A percentile compares a stretch with the other conserved stretches of the same genome.
These are phyloP conservation scores for Athrips mouffetella DNA, from an alignment of 2,888 invertebrate genomes.

Conservation along the genomic window DNA sequence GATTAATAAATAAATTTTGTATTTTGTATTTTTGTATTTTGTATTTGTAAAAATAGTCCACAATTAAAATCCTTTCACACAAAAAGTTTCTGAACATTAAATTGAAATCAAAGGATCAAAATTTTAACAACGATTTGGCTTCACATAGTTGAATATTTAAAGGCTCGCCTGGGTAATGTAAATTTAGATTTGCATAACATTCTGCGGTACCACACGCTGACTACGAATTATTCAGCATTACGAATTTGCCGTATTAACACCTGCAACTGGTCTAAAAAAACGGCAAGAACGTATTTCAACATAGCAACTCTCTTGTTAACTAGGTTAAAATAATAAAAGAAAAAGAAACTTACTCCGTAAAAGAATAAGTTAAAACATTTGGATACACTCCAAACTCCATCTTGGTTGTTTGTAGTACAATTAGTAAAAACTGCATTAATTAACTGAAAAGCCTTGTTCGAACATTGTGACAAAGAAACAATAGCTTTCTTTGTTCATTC, in stretches of 20 bases:
- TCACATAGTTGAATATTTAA: constrained; percentile 19
- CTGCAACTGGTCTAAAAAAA: constrained; percentile 11
- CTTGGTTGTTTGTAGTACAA: constrained; percentile 4
- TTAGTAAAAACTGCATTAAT: constrained; percentile 11
- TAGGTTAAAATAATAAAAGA: neutral
- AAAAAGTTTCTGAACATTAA: neutral
- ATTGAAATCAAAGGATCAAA: constrained; percentile 1
- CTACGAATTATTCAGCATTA: constrained; percentile 36
- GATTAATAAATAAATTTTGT: no score
- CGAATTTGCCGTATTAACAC: constrained; percentile 31
- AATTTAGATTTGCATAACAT: constrained; percentile 57
- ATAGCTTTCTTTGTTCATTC: no score
- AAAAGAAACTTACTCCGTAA: neutral
- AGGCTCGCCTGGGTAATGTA: constrained; percentile 29
- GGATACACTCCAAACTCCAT: constrained; percentile 2
- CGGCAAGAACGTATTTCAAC: neutral
- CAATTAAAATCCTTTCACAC: neutral
- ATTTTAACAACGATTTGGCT: constrained; percentile 10
- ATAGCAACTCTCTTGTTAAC: neutral
- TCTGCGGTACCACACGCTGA: constrained; percentile 20
- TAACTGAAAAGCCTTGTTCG: neutral
- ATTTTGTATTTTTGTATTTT: no score
- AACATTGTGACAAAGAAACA: neutral
- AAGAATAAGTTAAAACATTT: neutral
- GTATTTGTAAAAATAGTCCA: no score